Evolutionary conservation across 1,140 invertebrate genomes (phyloP).

Genomic region (Drosophila dunni): DNA sequence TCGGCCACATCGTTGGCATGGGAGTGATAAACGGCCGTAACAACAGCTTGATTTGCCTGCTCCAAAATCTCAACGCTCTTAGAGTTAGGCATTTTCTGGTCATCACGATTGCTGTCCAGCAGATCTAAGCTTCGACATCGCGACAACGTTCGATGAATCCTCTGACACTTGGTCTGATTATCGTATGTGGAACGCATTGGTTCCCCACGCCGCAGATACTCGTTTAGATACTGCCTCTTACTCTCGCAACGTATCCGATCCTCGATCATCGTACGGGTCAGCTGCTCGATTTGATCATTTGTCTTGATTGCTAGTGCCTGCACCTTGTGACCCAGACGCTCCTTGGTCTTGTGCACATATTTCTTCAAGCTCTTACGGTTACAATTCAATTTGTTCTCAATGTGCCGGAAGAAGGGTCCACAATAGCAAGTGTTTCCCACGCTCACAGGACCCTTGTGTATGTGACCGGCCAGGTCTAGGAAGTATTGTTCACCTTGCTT

Average conservation of each 20-base stretch:
- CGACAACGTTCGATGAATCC: slow-evolving; percentile 86
- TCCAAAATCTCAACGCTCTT: slow-evolving; percentile 70
- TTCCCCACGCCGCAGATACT: slow-evolving; percentile 84
- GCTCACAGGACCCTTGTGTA: slow-evolving; percentile 96
- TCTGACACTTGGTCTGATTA: slow-evolving; percentile 86
- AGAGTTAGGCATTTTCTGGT: slow-evolving; percentile 83
- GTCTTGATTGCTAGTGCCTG: slow-evolving; percentile 92
- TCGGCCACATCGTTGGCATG: slow-evolving; percentile 46
- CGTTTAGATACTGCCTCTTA: slow-evolving; percentile 88
- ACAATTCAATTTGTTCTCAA: slow-evolving; percentile 93
- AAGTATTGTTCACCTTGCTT: slow-evolving; percentile 97
- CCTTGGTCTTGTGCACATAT: slow-evolving; percentile 92
- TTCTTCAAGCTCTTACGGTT: slow-evolving; percentile 94
- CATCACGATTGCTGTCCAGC: slow-evolving; percentile 85
- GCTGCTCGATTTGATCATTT: slow-evolving; percentile 90
- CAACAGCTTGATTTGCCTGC: slow-evolving; percentile 52
- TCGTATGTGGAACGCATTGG: slow-evolving; percentile 63
- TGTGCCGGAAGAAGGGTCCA: slow-evolving; percentile 92
- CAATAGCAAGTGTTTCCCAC: slow-evolving; percentile 92
- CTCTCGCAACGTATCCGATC: slow-evolving; percentile 88
- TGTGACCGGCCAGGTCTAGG: slow-evolving; percentile 97
- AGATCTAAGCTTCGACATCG: slow-evolving; percentile 88
- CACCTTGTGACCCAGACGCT: slow-evolving; percentile 93
- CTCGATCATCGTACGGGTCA: slow-evolving; percentile 88
- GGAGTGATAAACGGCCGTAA: slow-evolving; percentile 65